phyloP scores from a whole-genome alignment of 2,888 invertebrate species.

The Drosophila seclusa region DNA sequence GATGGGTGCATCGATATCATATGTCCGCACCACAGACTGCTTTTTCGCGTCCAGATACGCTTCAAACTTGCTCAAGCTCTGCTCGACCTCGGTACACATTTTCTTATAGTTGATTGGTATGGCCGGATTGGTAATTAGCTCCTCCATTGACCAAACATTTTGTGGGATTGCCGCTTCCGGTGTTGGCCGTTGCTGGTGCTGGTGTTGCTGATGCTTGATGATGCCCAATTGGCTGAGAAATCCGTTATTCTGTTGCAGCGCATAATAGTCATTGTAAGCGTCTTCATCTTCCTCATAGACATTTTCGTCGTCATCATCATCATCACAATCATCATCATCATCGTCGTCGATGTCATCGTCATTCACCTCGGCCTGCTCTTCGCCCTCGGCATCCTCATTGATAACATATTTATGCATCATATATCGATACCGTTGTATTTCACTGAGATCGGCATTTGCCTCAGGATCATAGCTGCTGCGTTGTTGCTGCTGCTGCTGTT shows the following conservation, averaged over 20 bases:
- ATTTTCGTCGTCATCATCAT: constrained; percentile 57
- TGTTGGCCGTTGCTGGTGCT: constrained; percentile 24
- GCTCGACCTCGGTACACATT: constrained; percentile 84
- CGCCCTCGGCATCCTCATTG: constrained; percentile 73
- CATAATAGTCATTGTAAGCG: constrained; percentile 60
- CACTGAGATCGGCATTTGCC: constrained; percentile 72
- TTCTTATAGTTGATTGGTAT: constrained; percentile 84
- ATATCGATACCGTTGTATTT: constrained; percentile 64
- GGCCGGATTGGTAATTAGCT: constrained; percentile 83
- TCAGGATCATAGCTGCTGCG: constrained; percentile 77
- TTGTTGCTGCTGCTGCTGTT: constrained; percentile 39
- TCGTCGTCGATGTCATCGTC: constrained; percentile 60
- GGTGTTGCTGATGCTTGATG: constrained; percentile 33
- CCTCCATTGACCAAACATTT: constrained; percentile 84
- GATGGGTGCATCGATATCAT: constrained; percentile 85
- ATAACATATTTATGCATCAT: constrained; percentile 69
- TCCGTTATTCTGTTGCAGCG: constrained; percentile 42
- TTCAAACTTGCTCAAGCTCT: constrained; percentile 83
- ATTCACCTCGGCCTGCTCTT: constrained; percentile 64
- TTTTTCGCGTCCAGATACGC: constrained; percentile 79
- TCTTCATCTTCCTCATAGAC: constrained; percentile 62
- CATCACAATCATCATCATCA: constrained; percentile 58
- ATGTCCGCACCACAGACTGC: constrained; percentile 17
- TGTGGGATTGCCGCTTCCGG: constrained; percentile 55
- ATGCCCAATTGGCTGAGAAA: constrained; percentile 65